Evolutionary conservation across 2,797 vertebrate species (phyloP), one percentile per base, ranked within the genome.

Genomic region (Lithobates pipiens): DNA sequence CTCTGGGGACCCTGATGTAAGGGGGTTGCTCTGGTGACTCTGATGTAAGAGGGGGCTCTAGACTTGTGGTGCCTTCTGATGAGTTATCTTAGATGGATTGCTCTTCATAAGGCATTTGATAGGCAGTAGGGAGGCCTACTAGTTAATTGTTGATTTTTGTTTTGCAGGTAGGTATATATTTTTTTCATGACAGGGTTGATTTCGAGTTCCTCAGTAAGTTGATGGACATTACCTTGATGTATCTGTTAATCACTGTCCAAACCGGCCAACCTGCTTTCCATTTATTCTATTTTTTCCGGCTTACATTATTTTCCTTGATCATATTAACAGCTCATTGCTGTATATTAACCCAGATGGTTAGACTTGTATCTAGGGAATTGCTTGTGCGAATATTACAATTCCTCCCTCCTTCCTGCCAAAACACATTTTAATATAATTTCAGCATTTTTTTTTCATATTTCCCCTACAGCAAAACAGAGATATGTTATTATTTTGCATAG

Each of bases 381-480:
- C 44, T 74, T 36, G 57, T 78, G 70, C 69, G 80, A 83, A 78
- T 75, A 76, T 73, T 61, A 32, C 69, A n/a, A 76, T 7, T 34
- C 85, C 54, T 46, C 70, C 76, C 76, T 83, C 57, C 80, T 86
- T 46, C 70, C 27, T 23, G 77, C 29, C 54, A 61, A 42, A 69
- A 68, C 21, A 69, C 71, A 87, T 80, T 83, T 80, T 87, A 87
- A 87, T 87, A 87, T 87, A 44, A 84, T 80, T 87, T 83, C 34
- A 83, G 81, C 81, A 78, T 75, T 83, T 86, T 81, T 70, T 87
- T 80, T 83, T 67, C 27, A 67, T 23, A 83, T 74, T 87, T 80
- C 76, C 81, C 86, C 86, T 80, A 76, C 50, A 87, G 85, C 76
- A 69, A 83, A 84, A 75, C 76, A 67, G 34, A 69, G 76, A 87